These are phyloP conservation scores for Protophormia terraenovae DNA, from an alignment of 2,888 invertebrate genomes.

Conservation along the genomic window DNA sequence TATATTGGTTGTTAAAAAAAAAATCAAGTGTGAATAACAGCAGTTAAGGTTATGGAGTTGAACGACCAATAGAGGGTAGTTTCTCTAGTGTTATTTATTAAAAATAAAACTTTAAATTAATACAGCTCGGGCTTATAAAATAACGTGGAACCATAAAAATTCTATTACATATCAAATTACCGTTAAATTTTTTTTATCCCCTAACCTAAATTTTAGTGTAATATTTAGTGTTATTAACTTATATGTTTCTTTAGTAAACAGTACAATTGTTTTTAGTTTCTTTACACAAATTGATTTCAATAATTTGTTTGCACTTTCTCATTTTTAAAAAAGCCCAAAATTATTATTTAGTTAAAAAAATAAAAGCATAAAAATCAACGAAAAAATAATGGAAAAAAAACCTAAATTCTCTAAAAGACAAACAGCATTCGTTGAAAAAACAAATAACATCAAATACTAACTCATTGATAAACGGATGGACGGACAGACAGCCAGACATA, in stretches of 20 bases:
- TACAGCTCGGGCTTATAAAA: too few species aligned
- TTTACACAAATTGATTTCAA: conserved; percentile 2
- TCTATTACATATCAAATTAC: too few species aligned
- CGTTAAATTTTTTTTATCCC: too few species aligned
- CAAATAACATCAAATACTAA: neutral
- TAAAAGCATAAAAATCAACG: neutral
- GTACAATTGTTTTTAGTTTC: neutral
- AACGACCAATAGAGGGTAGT: neutral
- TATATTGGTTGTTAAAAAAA: neutral
- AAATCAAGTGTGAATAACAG: neutral
- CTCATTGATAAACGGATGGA: neutral
- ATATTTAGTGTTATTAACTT: neutral
- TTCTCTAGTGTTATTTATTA: too few species aligned
- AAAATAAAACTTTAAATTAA: too few species aligned
- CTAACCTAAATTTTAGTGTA: neutral
- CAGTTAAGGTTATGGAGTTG: neutral
- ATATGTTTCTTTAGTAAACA: neutral
- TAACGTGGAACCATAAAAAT: too few species aligned
- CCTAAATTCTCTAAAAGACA: conserved; percentile 46
- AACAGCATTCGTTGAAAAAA: conserved; percentile 44
- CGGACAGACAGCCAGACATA: neutral
- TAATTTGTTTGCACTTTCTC: conserved; percentile 53
- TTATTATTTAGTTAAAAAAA: neutral
- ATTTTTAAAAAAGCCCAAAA: conserved; percentile 1
- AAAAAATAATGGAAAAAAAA: neutral